Evolutionary conservation across 2,797 vertebrate species (phyloP), one percentile per base, ranked within the genome.

Genomic region (Lophius americanus): DNA sequence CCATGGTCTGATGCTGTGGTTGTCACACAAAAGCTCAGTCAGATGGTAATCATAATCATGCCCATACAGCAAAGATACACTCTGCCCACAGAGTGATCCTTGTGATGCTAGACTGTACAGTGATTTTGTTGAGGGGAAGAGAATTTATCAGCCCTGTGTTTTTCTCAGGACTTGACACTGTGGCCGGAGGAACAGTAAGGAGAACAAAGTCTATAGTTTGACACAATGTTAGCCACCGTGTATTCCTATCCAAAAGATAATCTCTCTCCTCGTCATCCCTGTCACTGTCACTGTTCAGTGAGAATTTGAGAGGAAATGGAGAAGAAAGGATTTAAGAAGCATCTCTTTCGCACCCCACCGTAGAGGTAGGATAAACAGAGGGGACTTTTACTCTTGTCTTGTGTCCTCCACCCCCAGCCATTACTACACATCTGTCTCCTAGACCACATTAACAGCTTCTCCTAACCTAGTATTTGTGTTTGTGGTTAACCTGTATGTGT

Each of bases 261-360:
- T 82, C 73, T 81, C 70, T 75, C 48, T 81, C 68, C 54, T 52
- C 86, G 60, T 77, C 78, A 67, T 75, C 57, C 23, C 68, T 52
- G 56, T 78, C 4, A 12, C 74, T 83, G 13, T 84, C 8, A 8
- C 59, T 67, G 60, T 71, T 86, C 71, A 76, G 78, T 85, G 85
- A 82, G 78, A 82, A 83, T 65, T 36, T 63, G 57, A 32, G 39
- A 80, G 66, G 67, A 73, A 80, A 84, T 78, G 23, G 23, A 23
- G 80, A 91, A 89, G 90, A 89, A 92, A 82, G 90, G 88, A 89
- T 89, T 91, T 85, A 89, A 91, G 85, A 85, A 89, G 79, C 79
- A 57, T 87, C 63, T 91, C 80, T 86, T 87, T 89, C 75, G 85
- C 88, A 89, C 78, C 82, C 72, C 43, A 52, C n/a, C 12, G 70